Base-by-base conservation (phyloP, 2,113 vertebrate species). In the Strix uralensis region DNA sequence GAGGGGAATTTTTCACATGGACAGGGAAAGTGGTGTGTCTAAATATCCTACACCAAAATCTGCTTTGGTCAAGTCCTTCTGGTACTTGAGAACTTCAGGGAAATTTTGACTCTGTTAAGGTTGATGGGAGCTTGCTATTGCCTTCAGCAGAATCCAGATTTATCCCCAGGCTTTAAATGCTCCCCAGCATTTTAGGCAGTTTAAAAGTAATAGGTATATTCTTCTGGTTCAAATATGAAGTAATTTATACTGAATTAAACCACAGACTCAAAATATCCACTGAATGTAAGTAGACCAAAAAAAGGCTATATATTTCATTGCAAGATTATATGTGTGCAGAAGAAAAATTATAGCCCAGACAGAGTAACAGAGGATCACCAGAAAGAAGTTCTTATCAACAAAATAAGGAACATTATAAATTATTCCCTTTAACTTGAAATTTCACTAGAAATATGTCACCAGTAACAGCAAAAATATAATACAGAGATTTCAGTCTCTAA, bases 391-490 rank as follows among this genome's bases (percentile, higher is more conserved):
- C 42, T 51, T 82, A 80, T 29, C 22, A 58, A 80, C 66, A 91
- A 70, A 95, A 87, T 73, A 79, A 75, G 26, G 29, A 78, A 57
- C 17, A 66, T 55, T 86, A 91, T 89, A 90, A 95, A 87, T 92
- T 89, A 88, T 95, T 97, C 70, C 30, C 55, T 96, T 89, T 89
- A 82, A 14, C 54, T 90, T 92, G 71, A 89, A 91, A 90, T 85
- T 92, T 89, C 32, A 20, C 49, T 58, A 55, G 88, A 69, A 93
- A 61, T 44, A 70, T 15, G 21, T 85, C 19, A 42, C 29, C 11
- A 57, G 15, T 65, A 79, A 51, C 30, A 86, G 57, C 38, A 92
- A 84, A 91, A 94, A 69, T 46, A 20, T 30, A 62, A 63, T 66
- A 29, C 15, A 61, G 71, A 58, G 27, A 61, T 46, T 73, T 6